A percentile compares a stretch with the other conserved stretches of the same genome.
Evolutionary conservation across 2,113 vertebrate species (phyloP).

Genomic region (Plestiodon gilberti): DNA sequence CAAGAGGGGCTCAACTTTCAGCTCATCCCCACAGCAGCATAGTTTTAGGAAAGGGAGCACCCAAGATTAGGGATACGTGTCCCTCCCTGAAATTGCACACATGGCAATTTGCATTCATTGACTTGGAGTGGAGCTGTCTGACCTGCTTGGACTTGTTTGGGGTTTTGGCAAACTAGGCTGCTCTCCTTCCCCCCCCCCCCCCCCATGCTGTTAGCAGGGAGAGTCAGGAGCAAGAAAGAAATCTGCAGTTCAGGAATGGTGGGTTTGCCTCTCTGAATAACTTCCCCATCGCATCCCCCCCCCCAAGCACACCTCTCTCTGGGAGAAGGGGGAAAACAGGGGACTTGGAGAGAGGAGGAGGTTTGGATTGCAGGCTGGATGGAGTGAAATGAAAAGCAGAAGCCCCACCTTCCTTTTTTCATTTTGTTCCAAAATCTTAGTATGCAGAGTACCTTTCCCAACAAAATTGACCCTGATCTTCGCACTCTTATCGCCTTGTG

Average conservation of each 20-base stretch:
- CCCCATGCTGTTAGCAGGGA: not conserved
- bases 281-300: not conserved
- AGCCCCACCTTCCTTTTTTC: not conserved
- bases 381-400: no score
- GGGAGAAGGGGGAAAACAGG: not conserved
- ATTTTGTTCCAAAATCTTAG: not conserved
- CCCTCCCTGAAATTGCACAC: not conserved
- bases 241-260: not conserved
- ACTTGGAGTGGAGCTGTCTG: not conserved
- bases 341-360: not conserved
- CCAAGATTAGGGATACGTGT: no score
- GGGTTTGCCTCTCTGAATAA: not conserved
- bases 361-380: not conserved
- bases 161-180: not conserved
- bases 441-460: not conserved
- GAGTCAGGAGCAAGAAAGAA: not conserved
- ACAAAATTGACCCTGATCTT: not conserved
- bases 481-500: not conserved
- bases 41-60: not conserved
- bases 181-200: no score
- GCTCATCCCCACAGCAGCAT: not conserved
- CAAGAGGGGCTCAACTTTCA: not conserved
- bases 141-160: conserved; percentile 1
- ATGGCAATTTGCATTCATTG: not conserved
- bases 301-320: not conserved